Evolutionary conservation across 2,113 vertebrate species (phyloP).

Genomic region (Apodemus sylvaticus): DNA sequence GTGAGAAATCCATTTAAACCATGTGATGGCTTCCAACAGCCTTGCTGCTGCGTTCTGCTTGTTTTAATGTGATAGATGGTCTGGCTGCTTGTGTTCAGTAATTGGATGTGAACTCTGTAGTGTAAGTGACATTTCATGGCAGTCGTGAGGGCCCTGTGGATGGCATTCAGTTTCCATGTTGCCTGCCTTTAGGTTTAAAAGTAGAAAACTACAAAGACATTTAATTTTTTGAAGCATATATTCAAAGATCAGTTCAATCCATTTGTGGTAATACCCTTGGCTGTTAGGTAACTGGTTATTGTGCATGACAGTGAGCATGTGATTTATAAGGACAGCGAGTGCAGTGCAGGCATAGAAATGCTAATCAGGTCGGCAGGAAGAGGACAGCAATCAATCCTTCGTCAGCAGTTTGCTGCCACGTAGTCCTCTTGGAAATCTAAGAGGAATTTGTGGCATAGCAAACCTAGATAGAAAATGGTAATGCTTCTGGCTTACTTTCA

Average conservation of each 20-base stretch:
- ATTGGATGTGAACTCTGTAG: constrained; percentile 84
- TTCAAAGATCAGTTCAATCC: constrained; percentile 80
- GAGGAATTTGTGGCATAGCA: constrained; percentile 28
- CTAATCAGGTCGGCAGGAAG: constrained; percentile 53
- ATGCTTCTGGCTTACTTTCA: constrained; percentile 36
- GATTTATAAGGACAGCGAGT: constrained; percentile 67
- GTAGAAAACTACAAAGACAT: constrained; percentile 79
- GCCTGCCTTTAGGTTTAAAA: constrained; percentile 71
- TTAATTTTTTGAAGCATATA: constrained; percentile 83
- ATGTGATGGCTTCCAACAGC: constrained; percentile 74
- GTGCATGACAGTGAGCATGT: constrained; percentile 66
- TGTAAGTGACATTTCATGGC: constrained; percentile 86
- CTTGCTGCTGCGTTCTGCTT: constrained; percentile 70
- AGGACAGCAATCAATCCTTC: constrained; percentile 10
- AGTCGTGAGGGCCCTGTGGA: constrained; percentile 76
- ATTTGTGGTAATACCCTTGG: constrained; percentile 75
- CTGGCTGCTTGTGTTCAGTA: constrained; percentile 81
- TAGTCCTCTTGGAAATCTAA: constrained; percentile 45
- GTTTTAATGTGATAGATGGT: constrained; percentile 82
- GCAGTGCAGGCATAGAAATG: constrained; percentile 69
- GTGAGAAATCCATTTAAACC: constrained; percentile 84
- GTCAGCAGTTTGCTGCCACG: constrained; percentile 73
- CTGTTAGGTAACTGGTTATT: constrained; percentile 81
- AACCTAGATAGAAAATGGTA: not conserved
- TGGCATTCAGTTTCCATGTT: constrained; percentile 49